Base-by-base conservation (phyloP, 2,797 vertebrate genomes). In the Echiichthys vipera region DNA sequence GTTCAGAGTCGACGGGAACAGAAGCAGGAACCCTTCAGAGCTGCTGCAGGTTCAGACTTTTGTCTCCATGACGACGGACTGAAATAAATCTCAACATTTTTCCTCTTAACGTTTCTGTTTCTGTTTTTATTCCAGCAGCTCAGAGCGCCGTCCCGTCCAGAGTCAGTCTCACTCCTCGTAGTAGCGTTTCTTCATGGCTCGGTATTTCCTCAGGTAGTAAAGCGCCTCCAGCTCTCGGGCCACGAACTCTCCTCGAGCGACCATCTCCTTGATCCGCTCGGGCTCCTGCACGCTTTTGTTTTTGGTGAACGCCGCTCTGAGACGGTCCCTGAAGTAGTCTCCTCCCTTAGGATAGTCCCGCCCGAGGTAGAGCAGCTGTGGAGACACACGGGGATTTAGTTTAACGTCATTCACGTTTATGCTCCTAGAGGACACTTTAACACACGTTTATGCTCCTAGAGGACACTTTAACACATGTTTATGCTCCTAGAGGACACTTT, bases 181-280 rank as follows among this genome's bases (percentile, higher is more conserved):
- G 89, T 97, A 97, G 29, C 95, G 93, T 67, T 95, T 94, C 68
- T 97, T 98, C 94, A 97, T 92, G 51, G 96, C 95, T 89, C 96
- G 90, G 89, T 97, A 97, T 64, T 97, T 97, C 80, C 94, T 94
- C 65, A 97, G 96, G 78, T 95, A 96, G 84, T 97, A 97, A 13
- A 98, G 91, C 11, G 96, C 96, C 87, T 97, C 96, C 78, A 98
- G 81, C 88, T 98, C 96, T 76, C 95, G 93, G 30, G 90, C 74
- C 34, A 96, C 95, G 56, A 91, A 96, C 45, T 96, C 91, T 8
- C 96, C 96, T 6, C 93, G 91, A 3, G 86, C 83, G 72, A 97
- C 94, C 66, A 96, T 85, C 57, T 95, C 77, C 85, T 90, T 94
- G 59, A 96, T 95, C 90, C 94, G 91, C 83, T 95, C 92, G 0